Conservation (phyloP, 2,797 vertebrate species). For the Nannoperca obscura region DNA sequence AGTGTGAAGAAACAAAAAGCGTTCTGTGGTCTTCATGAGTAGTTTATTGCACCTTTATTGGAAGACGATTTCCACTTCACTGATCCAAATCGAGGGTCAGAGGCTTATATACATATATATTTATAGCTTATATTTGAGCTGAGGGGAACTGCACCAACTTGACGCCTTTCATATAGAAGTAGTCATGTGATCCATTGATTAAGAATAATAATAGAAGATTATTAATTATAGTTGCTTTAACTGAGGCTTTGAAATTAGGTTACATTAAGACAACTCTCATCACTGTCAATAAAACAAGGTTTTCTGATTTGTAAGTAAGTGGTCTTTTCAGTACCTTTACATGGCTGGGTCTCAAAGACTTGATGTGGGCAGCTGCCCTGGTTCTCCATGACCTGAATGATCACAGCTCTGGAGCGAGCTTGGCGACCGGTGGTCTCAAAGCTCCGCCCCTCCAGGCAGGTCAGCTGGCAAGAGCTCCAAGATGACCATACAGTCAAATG, state of each 20-base stretch:
- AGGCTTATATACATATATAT: not conserved
- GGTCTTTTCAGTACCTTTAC: slow-evolving; percentile 87
- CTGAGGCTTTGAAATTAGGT: not conserved
- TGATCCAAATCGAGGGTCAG: slow-evolving; percentile 6
- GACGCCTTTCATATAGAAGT: not conserved
- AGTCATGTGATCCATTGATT: not conserved
- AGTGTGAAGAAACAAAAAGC: slow-evolving; percentile 5
- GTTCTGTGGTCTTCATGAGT: not conserved
- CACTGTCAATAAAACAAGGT: not conserved
- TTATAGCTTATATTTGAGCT: no score
- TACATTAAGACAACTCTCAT: not conserved
- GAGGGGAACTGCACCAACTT: no score
- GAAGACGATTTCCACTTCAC: not conserved
- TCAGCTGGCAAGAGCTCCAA: slow-evolving; percentile 96
- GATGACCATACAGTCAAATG: slow-evolving; percentile 95
- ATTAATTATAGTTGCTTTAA: not conserved
- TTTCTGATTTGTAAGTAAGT: not conserved
- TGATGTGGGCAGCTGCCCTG: slow-evolving; percentile 92
- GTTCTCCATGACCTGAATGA: slow-evolving; percentile 90
- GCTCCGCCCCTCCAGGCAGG: slow-evolving; percentile 93
- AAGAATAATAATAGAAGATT: not conserved
- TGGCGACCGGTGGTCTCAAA: slow-evolving; percentile 91
- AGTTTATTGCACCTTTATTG: slow-evolving; percentile 7
- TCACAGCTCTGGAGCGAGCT: slow-evolving; percentile 91
- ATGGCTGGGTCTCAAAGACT: slow-evolving; percentile 90